These are phyloP conservation scores for Drosophila setosimentum DNA, from an alignment of 2,888 invertebrate species.

Conservation along the genomic window DNA sequence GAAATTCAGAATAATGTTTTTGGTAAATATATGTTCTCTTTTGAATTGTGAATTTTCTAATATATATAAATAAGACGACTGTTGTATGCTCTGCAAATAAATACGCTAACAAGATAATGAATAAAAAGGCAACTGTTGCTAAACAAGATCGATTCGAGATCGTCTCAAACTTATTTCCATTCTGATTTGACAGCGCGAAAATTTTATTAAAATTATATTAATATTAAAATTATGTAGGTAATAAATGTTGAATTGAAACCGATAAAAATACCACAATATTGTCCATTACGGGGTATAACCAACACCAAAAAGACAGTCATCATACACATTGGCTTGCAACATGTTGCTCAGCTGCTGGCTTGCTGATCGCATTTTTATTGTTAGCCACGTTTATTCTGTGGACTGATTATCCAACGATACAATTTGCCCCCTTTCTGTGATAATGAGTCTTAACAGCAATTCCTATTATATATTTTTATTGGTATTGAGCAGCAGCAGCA, in stretches of 20 bases:
- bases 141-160: too few relatives aligned
- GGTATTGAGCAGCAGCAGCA: constrained; percentile 64
- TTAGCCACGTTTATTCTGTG: constrained; percentile 30
- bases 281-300: constrained; percentile 4
- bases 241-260: too few relatives aligned
- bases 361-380: constrained; percentile 21
- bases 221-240: too few relatives aligned
- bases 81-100: too few relatives aligned
- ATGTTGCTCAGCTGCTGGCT: constrained; percentile 50
- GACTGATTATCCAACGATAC: constrained; percentile 65
- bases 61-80: too few relatives aligned
- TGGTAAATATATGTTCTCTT: too few relatives aligned
- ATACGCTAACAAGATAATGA: too few relatives aligned
- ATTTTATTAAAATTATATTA: too few relatives aligned
- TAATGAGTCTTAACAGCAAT: constrained; percentile 83
- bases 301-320: constrained; percentile 12
- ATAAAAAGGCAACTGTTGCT: too few relatives aligned
- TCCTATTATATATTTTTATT: constrained; percentile 66
- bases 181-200: too few relatives aligned
- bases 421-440: constrained; percentile 43
- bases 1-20: not conserved
- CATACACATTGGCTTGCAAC: constrained; percentile 49
- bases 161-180: too few relatives aligned
- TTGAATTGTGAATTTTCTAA: too few relatives aligned
- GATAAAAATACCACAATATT: not conserved